Base-by-base conservation (phyloP, 2,113 vertebrate genomes). In the Mugil cephalus region DNA sequence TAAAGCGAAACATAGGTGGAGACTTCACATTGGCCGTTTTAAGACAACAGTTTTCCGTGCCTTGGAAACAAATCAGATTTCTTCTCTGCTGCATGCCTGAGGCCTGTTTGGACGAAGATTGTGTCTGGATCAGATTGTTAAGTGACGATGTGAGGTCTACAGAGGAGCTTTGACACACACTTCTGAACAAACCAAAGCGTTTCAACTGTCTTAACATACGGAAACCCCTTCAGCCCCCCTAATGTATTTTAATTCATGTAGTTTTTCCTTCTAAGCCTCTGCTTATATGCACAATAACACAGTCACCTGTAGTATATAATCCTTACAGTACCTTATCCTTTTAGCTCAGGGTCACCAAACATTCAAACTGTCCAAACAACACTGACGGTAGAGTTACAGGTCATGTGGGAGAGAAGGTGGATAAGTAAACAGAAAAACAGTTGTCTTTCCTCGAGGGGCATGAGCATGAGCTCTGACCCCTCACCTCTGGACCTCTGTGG, bases 121-220 rank as follows among this genome's bases (percentile, higher is more conserved):
- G 74, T 21, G 77, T 81, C 71, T 90, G 54, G 67, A 83, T 88
- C 79, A 81, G 58, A 85, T 88, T 77, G 64, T 53, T 60, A 46
- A 68, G 30, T 40, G 35, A 24, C 14, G 10, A 52, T 70, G 83
- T 86, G 62, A 66, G 53, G 52, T 71, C 66, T 56, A 17, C 35
- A 38, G 42, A 79, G 24, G 34, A 43, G 42, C 39, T 46, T 24
- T 46, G 34, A 39, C 0, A 45, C 17, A 39, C 14, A 24, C 34
- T 47, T 52, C 24, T 48, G 56, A 69, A 76, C 70, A 72, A 78
- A 74, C 35, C 3, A 13, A 51, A 62, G 11, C 15, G 54, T 30
- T 14, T 46, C 10, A 4, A 4, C 39, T 8, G 17, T 77, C 40
- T 74, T 45, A 30, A 58, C 50, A 56, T 18, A 14, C 36, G n/a